Evolutionary conservation across 2,888 invertebrate genomes (phyloP).

Genomic region (Tipula unca): DNA sequence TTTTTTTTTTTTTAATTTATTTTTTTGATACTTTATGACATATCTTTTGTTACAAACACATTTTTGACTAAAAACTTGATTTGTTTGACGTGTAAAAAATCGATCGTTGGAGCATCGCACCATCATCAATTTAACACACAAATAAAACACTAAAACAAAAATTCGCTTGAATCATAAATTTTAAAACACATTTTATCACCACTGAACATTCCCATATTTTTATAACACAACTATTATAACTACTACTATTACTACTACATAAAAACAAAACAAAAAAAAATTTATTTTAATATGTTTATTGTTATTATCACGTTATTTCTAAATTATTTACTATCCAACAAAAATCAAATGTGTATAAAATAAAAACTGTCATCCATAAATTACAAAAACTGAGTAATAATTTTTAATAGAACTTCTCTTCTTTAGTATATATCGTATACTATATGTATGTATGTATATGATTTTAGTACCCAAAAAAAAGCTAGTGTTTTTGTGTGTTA

Average conservation of each 20-base stretch:
- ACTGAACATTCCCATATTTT: background rate
- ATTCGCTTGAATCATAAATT: background rate
- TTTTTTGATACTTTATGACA: no score
- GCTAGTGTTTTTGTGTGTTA: background rate
- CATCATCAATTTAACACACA: background rate
- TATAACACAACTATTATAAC: background rate
- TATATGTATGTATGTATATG: background rate
- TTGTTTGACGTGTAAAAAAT: background rate
- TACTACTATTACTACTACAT: background rate
- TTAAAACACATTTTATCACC: background rate
- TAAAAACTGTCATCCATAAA: background rate
- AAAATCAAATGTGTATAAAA: background rate
- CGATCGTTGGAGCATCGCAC: background rate
- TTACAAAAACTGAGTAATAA: background rate
- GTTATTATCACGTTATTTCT: background rate
- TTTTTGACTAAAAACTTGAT: background rate
- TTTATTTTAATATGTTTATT: background rate
- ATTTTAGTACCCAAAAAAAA: background rate
- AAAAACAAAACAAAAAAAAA: background rate
- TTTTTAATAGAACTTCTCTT: background rate
- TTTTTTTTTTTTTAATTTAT: no score
- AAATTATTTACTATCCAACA: slow-evolving; percentile 8
- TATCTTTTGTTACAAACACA: no score
- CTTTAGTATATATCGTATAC: background rate
- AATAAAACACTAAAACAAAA: no score